Conservation (phyloP, 2,113 vertebrate species). For the Misgurnus anguillicaudatus region DNA sequence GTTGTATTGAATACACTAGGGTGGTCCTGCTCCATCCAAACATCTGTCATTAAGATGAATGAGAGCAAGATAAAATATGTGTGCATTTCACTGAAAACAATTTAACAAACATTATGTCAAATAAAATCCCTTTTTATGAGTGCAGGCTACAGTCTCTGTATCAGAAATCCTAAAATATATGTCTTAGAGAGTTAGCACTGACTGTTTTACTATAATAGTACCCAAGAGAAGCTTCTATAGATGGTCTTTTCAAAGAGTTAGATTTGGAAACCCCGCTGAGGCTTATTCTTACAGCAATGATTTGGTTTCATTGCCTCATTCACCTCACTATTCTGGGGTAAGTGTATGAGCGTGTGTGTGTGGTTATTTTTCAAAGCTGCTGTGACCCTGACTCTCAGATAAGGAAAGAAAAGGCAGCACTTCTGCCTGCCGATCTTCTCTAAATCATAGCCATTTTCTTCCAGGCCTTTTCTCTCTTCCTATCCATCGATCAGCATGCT, state of each 20-base stretch:
- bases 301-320: conserved; percentile 8
- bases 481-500: conserved; percentile 44
- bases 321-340: neutral
- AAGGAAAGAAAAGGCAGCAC: conserved; percentile 34
- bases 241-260: neutral
- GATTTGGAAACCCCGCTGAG: neutral
- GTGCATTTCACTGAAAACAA: too few relatives aligned
- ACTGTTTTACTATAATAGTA: neutral
- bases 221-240: neutral
- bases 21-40: too few relatives aligned
- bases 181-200: neutral
- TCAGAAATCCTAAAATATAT: neutral
- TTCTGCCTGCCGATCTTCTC: conserved; percentile 34
- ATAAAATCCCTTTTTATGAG: neutral
- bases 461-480: neutral
- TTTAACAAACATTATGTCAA: too few relatives aligned
- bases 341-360: neutral
- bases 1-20: too few relatives aligned
- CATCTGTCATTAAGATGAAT: too few relatives aligned
- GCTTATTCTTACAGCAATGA: conserved; percentile 3
- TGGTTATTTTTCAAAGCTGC: conserved; percentile 29
- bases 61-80: too few relatives aligned
- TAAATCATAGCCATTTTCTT: conserved; percentile 34
- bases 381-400: conserved; percentile 33
- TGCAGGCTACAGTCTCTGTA: neutral